phyloP scores from a whole-genome alignment of 2,797 vertebrate genomes.

The Danionella dracula region DNA sequence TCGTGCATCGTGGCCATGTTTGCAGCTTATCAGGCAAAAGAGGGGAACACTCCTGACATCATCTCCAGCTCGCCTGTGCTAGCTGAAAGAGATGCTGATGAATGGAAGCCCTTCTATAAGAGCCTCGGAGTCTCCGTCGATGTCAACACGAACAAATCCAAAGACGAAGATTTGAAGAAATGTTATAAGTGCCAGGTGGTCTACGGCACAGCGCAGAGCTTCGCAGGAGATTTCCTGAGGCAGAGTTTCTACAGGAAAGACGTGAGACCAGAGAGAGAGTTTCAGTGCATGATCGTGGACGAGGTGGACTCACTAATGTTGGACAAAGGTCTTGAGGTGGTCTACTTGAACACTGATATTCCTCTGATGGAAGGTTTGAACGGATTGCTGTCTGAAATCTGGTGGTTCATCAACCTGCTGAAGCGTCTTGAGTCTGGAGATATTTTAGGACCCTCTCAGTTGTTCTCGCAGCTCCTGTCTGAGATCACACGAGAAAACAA shows the following conservation, averaged over 20 bases:
- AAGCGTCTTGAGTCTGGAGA: constrained; percentile 23
- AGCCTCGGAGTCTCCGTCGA: constrained; percentile 7
- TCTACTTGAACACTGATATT: constrained; percentile 30
- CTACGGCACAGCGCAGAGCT: constrained; percentile 51
- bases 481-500: not conserved
- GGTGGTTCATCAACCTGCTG: constrained; percentile 1
- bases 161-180: fast-evolving
- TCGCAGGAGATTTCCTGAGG: constrained; percentile 50
- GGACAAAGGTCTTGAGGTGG: constrained; percentile 45
- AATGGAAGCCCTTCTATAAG: constrained; percentile 14
- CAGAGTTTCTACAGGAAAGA: constrained; percentile 34
- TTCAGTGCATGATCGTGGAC: constrained; percentile 59
- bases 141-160: constrained; percentile 44
- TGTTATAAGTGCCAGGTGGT: constrained; percentile 52
- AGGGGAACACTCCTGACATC: constrained; percentile 48
- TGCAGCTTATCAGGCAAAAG: constrained; percentile 47
- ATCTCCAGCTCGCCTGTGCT: constrained; percentile 56
- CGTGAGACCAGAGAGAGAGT: constrained; percentile 39
- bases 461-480: not conserved
- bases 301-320: constrained; percentile 55
- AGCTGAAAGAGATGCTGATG: constrained; percentile 45
- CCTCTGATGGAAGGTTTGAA: constrained; percentile 32
- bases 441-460: not conserved
- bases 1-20: constrained; percentile 65
- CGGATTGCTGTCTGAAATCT: constrained; percentile 26